These are phyloP conservation scores for Oegoconia quadripuncta DNA, from an alignment of 2,888 invertebrate genomes.

Conservation along the genomic window DNA sequence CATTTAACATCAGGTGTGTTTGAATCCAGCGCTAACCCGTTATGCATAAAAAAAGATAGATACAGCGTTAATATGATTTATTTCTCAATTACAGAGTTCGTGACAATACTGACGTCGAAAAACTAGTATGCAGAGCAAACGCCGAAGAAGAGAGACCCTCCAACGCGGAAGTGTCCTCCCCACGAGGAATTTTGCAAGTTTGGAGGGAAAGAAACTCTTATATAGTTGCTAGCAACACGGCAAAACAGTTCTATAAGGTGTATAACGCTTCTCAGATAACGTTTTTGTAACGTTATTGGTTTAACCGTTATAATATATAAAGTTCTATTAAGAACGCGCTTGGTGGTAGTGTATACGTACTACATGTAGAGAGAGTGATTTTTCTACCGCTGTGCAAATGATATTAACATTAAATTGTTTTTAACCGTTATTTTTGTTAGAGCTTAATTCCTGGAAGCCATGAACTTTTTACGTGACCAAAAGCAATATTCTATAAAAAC, in stretches of 20 bases:
- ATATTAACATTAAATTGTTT: too few species aligned
- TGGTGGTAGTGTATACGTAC: conserved; percentile 60
- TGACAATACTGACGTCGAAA: conserved; percentile 90
- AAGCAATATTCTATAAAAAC: too few species aligned
- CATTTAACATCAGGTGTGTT: too few species aligned
- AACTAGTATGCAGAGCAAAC: conserved; percentile 82
- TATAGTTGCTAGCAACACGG: conserved; percentile 34
- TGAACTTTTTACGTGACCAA: too few species aligned
- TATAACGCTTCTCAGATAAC: conserved; percentile 12
- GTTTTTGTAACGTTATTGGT: conserved; percentile 11
- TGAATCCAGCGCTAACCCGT: conserved; percentile 3
- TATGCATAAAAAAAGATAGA: too few species aligned
- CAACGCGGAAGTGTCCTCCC: conserved; percentile 34
- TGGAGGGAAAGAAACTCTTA: conserved; percentile 74
- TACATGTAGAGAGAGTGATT: conserved; percentile 12
- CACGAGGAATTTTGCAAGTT: conserved; percentile 45
- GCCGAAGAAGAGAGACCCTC: conserved; percentile 59
- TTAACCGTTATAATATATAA: conserved; percentile 27
- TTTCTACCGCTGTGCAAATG: neutral
- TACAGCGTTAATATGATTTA: too few species aligned
- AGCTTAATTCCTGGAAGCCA: too few species aligned
- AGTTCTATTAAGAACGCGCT: conserved; percentile 35
- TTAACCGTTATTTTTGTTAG: too few species aligned
- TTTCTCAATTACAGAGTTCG: conserved; percentile 84
- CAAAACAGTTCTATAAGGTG: conserved; percentile 38